A percentile compares a stretch with the other conserved stretches of the same genome.
Conservation (phyloP, 2,888 invertebrate species). For the Agrochola lota region DNA sequence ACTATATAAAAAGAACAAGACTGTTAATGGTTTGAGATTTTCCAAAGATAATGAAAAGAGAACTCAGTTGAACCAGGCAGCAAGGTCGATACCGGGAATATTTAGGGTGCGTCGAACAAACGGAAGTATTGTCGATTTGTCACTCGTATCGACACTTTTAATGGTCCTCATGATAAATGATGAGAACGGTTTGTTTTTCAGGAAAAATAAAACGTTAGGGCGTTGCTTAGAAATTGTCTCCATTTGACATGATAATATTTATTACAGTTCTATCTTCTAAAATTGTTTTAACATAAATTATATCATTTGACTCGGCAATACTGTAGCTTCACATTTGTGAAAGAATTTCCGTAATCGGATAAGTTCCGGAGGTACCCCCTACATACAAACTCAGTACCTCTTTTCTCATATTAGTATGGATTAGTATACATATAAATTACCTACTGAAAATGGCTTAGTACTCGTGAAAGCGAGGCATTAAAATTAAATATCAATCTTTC, state of each 20-base stretch:
- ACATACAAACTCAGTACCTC: not conserved
- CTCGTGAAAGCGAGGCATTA: not conserved
- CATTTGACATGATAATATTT: not conserved
- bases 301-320: not conserved
- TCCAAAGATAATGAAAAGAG: not conserved
- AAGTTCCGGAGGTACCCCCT: not conserved
- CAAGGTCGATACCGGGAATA: not conserved
- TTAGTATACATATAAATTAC: not conserved
- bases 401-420: not conserved
- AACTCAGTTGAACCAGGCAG: not conserved
- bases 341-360: not conserved
- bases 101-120: constrained; percentile 1
- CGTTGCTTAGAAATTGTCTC: not conserved
- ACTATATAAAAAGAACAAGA: not conserved
- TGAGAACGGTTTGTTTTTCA: not conserved
- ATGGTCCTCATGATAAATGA: constrained; percentile 4
- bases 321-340: not conserved
- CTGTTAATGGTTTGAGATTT: not conserved
- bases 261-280: not conserved
- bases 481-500: constrained; percentile 5
- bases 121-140: constrained; percentile 32
- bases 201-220: not conserved
- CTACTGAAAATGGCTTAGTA: not conserved
- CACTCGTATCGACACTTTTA: constrained; percentile 17
- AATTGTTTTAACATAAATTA: not conserved